phyloP scores from a whole-genome alignment of 1,140 invertebrate genomes.

The Leptinotarsa defecta region DNA sequence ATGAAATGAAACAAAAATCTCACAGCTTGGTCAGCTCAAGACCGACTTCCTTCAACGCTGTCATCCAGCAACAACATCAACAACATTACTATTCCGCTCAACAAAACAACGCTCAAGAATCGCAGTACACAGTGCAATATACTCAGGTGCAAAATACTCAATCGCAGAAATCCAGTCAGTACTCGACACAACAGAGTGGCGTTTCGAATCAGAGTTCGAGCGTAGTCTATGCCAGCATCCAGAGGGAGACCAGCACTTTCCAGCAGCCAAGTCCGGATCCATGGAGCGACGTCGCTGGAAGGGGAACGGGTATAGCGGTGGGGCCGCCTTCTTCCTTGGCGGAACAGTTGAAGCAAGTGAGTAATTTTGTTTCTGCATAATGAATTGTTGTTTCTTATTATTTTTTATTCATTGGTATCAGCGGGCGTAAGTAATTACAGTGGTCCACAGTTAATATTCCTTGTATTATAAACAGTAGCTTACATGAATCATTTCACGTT shows the following conservation, averaged over 20 bases:
- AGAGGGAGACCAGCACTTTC: slow-evolving; percentile 45
- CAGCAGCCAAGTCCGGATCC: slow-evolving; percentile 50
- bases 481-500: too few species aligned
- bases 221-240: slow-evolving; percentile 53
- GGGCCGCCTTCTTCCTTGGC: slow-evolving; percentile 75
- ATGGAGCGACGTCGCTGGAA: slow-evolving; percentile 41
- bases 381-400: too few species aligned
- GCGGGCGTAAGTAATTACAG: too few species aligned
- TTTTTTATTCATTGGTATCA: too few species aligned
- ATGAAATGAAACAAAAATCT: slow-evolving; percentile 32
- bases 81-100: slow-evolving; percentile 33
- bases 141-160: slow-evolving; percentile 22
- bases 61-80: slow-evolving; percentile 28
- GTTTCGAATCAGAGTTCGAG: slow-evolving; percentile 36
- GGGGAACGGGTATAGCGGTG: slow-evolving; percentile 41
- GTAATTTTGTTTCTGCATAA: not conserved
- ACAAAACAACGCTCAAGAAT: slow-evolving; percentile 42
- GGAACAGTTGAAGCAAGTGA: slow-evolving; percentile 81
- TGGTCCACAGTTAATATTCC: too few species aligned
- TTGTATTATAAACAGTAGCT: too few species aligned
- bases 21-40: slow-evolving; percentile 35
- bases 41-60: slow-evolving; percentile 40
- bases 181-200: slow-evolving; percentile 34
- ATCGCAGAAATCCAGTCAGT: slow-evolving; percentile 43
- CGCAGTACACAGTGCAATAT: slow-evolving; percentile 47